Evolutionary conservation across 2,797 vertebrate genomes (phyloP).

Genomic region (Centroberyx gerrardi): DNA sequence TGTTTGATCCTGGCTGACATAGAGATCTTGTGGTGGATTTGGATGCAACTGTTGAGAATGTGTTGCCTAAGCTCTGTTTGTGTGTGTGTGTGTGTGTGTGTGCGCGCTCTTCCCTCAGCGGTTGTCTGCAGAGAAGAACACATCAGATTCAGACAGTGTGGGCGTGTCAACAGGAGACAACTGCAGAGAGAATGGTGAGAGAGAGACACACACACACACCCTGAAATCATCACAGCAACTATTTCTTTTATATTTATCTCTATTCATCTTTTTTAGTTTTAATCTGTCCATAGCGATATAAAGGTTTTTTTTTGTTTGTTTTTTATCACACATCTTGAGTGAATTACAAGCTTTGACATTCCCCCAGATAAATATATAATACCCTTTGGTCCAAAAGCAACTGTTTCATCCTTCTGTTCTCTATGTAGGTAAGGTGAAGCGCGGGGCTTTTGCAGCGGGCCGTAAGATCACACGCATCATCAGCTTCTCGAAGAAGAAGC

Average conservation of each 20-base stretch:
- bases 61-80: slow-evolving; percentile 14
- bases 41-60: not conserved
- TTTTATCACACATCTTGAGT: not conserved
- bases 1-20: not conserved
- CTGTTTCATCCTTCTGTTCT: not conserved
- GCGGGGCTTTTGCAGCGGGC: slow-evolving; percentile 92
- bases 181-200: slow-evolving; percentile 78
- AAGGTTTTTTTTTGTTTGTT: too few relatives aligned
- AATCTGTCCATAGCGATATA: not conserved
- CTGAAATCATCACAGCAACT: slow-evolving; percentile 4
- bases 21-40: not conserved
- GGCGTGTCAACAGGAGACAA: slow-evolving; percentile 80
- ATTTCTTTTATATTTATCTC: not conserved
- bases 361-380: not conserved
- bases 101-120: slow-evolving; percentile 81
- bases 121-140: slow-evolving; percentile 92
- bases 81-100: slow-evolving; percentile 13
- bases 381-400: not conserved
- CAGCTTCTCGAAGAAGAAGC: slow-evolving; percentile 97
- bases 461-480: slow-evolving; percentile 98
- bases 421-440: slow-evolving; percentile 90
- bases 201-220: slow-evolving; percentile 31
- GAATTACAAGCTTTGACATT: not conserved
- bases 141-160: slow-evolving; percentile 93
- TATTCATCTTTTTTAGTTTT: not conserved